A percentile compares a stretch with the other conserved stretches of the same genome.
These are phyloP conservation scores for Amphilophus citrinellus DNA, from an alignment of 2,113 vertebrate species.

Conservation along the genomic window DNA sequence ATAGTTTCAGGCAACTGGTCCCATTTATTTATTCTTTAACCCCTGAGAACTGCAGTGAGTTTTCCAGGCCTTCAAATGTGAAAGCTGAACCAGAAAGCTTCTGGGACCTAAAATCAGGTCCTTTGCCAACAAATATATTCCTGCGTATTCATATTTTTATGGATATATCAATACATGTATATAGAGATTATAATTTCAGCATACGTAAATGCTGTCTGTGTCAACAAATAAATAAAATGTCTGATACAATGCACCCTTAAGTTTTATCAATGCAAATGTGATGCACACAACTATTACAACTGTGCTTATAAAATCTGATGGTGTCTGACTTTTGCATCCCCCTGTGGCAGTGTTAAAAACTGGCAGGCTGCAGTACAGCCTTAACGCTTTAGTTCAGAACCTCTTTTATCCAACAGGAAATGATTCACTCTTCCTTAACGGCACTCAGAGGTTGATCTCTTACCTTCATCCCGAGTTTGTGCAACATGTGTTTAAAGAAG, in stretches of 20 bases:
- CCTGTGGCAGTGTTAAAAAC: not conserved
- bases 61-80: accelerated
- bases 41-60: not conserved
- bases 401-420: not conserved
- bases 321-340: accelerated
- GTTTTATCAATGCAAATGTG: too few relatives aligned
- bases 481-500: conserved; percentile 85
- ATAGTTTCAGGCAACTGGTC: not conserved
- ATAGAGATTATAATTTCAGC: too few relatives aligned
- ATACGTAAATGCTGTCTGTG: too few relatives aligned
- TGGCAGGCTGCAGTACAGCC: too few relatives aligned
- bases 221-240: too few relatives aligned
- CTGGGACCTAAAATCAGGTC: not conserved
- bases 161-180: too few relatives aligned
- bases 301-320: not conserved
- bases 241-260: too few relatives aligned
- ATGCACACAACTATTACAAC: too few relatives aligned
- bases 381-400: not conserved
- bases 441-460: conserved; percentile 13
- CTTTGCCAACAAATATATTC: too few relatives aligned
- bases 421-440: accelerated
- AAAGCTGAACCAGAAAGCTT: too few relatives aligned
- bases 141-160: too few relatives aligned
- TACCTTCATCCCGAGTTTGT: conserved; percentile 83
- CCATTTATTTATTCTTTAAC: not conserved